Conservation (phyloP, 1,140 invertebrate genomes). For the Zaprionus nigranus region DNA sequence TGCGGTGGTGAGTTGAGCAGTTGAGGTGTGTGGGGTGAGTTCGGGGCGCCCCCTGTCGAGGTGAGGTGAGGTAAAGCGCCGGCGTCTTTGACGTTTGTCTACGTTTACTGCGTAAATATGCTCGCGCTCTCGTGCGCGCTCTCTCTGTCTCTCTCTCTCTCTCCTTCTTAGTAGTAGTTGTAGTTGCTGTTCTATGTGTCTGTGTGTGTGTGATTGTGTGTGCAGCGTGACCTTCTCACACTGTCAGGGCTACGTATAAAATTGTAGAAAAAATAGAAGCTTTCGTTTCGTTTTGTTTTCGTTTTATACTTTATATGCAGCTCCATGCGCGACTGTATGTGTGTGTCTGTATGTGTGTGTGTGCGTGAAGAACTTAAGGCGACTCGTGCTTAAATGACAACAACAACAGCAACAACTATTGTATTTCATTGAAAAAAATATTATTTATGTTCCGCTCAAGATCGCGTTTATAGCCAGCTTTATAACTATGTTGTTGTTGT, state of each 20-base stretch:
- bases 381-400: conserved; percentile 68
- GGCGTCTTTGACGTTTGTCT: conserved; percentile 72
- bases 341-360: conserved; percentile 32
- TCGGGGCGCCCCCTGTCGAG: neutral
- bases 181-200: conserved; percentile 38
- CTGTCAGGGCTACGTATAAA: conserved; percentile 83
- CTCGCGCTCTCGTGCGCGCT: conserved; percentile 17
- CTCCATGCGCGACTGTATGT: conserved; percentile 59
- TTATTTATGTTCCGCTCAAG: conserved; percentile 80
- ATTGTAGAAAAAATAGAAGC: conserved; percentile 78
- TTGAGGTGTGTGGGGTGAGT: conserved; percentile 13
- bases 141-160: conserved; percentile 25
- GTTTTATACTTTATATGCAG: conserved; percentile 81
- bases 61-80: conserved; percentile 54
- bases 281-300: conserved; percentile 40
- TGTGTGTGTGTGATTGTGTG: conserved; percentile 36
- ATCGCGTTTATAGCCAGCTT: conserved; percentile 55
- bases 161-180: conserved; percentile 54
- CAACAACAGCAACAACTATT: conserved; percentile 50
- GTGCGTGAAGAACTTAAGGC: conserved; percentile 74
- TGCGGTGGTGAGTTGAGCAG: conserved; percentile 28
- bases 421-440: conserved; percentile 80
- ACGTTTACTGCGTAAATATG: conserved; percentile 73
- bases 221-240: conserved; percentile 82
- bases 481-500: conserved; percentile 20